phyloP scores from a whole-genome alignment of 2,888 invertebrate species.

The Harpagoxenus sublaevis region DNA sequence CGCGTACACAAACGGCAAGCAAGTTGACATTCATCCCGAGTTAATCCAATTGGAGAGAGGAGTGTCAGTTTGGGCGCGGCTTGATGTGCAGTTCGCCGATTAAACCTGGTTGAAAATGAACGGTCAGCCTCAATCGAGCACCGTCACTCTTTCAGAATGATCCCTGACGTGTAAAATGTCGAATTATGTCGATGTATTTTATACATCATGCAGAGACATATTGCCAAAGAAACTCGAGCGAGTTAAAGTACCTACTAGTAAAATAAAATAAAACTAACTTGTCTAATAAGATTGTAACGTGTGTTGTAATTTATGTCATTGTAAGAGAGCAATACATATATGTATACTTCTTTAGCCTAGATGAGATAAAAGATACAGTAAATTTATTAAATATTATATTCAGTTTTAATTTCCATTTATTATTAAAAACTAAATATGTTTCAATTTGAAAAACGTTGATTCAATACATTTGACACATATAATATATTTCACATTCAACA shows the following conservation, averaged over 20 bases:
- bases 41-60: conserved; percentile 79
- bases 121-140: conserved; percentile 28
- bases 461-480: neutral
- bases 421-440: neutral
- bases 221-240: neutral
- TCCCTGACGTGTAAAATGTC: conserved; percentile 10
- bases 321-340: neutral
- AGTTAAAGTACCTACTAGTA: neutral
- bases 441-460: neutral
- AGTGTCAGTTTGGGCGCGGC: conserved; percentile 77
- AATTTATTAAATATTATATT: neutral
- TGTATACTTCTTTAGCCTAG: neutral
- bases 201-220: neutral
- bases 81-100: conserved; percentile 69
- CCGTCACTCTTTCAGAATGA: conserved; percentile 31
- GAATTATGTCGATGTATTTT: conserved; percentile 4
- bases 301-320: neutral
- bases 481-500: neutral
- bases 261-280: neutral
- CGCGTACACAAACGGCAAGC: conserved; percentile 55
- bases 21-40: conserved; percentile 72
- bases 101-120: conserved; percentile 60
- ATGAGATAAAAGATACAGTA: neutral
- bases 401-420: neutral
- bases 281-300: neutral